phyloP scores from a whole-genome alignment of 2,888 invertebrate genomes.

The Sphecodes monilicornis region DNA sequence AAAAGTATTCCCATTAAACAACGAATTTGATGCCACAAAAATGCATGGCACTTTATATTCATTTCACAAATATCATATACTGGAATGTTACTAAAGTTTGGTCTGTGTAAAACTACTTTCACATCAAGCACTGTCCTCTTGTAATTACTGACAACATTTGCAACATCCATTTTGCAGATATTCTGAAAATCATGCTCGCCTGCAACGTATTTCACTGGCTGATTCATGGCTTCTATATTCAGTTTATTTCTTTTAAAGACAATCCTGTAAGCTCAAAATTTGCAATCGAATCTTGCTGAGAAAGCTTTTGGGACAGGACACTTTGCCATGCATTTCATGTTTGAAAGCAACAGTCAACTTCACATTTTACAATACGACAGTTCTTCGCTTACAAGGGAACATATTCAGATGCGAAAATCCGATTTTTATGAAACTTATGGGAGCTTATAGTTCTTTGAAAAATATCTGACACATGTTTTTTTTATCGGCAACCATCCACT shows the following conservation, averaged over 20 bases:
- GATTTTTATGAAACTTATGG: no score
- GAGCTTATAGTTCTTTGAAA: no score
- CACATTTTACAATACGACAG: constrained; percentile 91
- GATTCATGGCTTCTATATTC: constrained; percentile 91
- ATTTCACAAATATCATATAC: constrained; percentile 90
- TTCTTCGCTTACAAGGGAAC: no score
- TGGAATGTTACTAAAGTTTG: constrained; percentile 54
- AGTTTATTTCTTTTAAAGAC: constrained; percentile 94
- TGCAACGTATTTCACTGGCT: constrained; percentile 88
- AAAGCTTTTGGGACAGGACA: constrained; percentile 87
- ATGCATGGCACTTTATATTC: constrained; percentile 93
- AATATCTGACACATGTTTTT: no score
- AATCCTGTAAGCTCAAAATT: constrained; percentile 94
- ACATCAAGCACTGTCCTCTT: constrained; percentile 88
- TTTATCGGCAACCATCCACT: no score
- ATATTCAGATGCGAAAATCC: no score
- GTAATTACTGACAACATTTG: constrained; percentile 93
- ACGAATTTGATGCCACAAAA: constrained; percentile 99
- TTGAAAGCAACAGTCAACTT: constrained; percentile 92
- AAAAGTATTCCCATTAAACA: constrained; percentile 96
- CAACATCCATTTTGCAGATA: no score
- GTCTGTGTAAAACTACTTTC: constrained; percentile 75
- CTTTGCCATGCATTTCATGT: constrained; percentile 93
- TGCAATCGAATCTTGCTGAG: constrained; percentile 92
- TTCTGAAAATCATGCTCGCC: constrained; percentile 96